Conservation (phyloP, 2,888 invertebrate genomes). For the Drosophila nigritarsus region DNA sequence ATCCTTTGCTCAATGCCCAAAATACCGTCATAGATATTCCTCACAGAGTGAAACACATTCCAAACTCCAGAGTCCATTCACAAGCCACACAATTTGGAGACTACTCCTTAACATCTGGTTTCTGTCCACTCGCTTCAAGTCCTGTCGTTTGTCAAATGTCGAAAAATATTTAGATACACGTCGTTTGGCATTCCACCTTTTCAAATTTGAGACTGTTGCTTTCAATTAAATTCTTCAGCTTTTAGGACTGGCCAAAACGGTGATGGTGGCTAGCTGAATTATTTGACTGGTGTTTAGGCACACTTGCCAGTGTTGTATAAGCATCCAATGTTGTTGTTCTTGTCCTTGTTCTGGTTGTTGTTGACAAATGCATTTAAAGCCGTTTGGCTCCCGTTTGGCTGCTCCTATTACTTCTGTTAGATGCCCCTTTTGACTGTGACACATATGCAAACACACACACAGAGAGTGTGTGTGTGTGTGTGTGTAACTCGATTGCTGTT, state of each 20-base stretch:
- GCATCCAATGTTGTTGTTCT: conserved; percentile 23
- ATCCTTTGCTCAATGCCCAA: neutral
- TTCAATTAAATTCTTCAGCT: conserved; percentile 27
- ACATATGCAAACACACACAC: conserved; percentile 36
- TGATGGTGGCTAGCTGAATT: conserved; percentile 2
- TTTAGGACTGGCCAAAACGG: neutral
- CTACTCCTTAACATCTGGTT: neutral
- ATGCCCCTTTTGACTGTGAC: conserved; percentile 61
- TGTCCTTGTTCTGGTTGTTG: conserved; percentile 23
- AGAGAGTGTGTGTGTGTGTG: conserved; percentile 13
- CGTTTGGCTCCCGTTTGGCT: conserved; percentile 19
- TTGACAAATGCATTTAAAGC: conserved; percentile 52
- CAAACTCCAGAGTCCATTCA: neutral
- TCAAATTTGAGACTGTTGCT: neutral
- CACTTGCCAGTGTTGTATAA: conserved; percentile 67
- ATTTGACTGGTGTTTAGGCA: conserved; percentile 67
- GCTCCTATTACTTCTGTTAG: conserved; percentile 56
- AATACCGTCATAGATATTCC: neutral
- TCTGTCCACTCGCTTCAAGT: neutral
- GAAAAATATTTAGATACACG: neutral
- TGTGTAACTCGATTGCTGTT: conserved; percentile 75
- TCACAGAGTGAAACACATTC: neutral
- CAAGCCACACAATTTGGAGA: neutral
- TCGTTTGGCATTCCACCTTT: neutral
- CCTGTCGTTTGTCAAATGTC: neutral